Conservation (phyloP, 2,797 vertebrate species). For the Lycodopsis pacificus region DNA sequence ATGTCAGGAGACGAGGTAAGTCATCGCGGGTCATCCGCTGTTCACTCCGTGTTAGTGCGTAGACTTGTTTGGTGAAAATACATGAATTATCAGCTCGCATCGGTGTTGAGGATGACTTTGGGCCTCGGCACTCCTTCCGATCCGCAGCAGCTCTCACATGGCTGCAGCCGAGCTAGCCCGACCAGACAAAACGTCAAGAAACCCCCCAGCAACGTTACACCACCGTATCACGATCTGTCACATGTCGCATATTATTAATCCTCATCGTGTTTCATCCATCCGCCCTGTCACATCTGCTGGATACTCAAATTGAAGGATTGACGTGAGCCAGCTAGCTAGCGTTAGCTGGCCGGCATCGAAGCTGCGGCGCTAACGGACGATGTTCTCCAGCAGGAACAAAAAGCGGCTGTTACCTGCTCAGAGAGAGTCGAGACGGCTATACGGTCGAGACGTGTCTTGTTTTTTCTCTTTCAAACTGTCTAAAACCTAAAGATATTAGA, state of each 20-base stretch:
- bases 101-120: conserved; percentile 54
- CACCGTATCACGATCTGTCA: fast-evolving
- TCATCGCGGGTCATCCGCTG: fast-evolving
- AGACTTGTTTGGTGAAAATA: not conserved
- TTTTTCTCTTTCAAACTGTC: not conserved
- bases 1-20: conserved; percentile 86
- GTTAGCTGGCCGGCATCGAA: conserved; percentile 26
- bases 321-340: conserved; percentile 14
- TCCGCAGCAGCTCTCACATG: conserved; percentile 74
- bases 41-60: fast-evolving
- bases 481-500: no score
- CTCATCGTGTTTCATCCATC: fast-evolving
- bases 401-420: not conserved
- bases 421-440: not conserved
- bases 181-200: not conserved
- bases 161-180: conserved; percentile 51
- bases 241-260: fast-evolving
- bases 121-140: conserved; percentile 64
- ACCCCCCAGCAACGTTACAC: fast-evolving
- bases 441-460: not conserved
- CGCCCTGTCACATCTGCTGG: not conserved
- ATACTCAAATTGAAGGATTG: not conserved
- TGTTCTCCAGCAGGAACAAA: not conserved
- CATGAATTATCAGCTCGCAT: not conserved
- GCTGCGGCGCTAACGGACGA: conserved; percentile 16